Evolutionary conservation across 2,888 invertebrate genomes (phyloP).

Genomic region (Ceraclea dissimilis): DNA sequence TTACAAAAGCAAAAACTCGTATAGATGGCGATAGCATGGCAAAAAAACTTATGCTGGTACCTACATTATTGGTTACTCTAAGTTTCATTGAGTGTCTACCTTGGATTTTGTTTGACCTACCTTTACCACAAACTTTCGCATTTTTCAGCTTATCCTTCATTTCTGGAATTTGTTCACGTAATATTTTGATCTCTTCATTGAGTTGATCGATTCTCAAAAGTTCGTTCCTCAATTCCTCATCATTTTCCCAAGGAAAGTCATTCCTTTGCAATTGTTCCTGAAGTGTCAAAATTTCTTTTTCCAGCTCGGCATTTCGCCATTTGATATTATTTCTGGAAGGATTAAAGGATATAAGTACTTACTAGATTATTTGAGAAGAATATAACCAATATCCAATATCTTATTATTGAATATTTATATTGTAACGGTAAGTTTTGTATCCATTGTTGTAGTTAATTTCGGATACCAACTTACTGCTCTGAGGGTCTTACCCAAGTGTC

Average conservation of each 20-base stretch:
- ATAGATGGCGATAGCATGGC: no score
- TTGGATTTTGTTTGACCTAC: no score
- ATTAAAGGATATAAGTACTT: background rate
- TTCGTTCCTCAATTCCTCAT: conserved; percentile 39
- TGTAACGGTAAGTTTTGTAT: no score
- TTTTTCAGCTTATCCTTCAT: conserved; percentile 42
- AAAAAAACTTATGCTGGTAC: no score
- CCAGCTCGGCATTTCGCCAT: conserved; percentile 44
- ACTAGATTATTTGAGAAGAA: no score
- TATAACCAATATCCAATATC: background rate
- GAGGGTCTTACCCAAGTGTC: no score
- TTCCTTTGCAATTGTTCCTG: conserved; percentile 42
- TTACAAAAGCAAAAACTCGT: no score
- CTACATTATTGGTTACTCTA: no score
- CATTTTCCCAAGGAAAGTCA: conserved; percentile 42
- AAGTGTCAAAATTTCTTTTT: conserved; percentile 40
- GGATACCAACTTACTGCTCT: no score
- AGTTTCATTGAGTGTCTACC: no score
- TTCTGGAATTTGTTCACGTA: conserved; percentile 38
- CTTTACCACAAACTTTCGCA: conserved; percentile 44
- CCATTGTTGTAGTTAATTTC: no score
- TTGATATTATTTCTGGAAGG: conserved; percentile 40
- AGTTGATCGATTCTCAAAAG: conserved; percentile 38
- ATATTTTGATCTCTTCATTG: conserved; percentile 37
- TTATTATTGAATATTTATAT: no score